A percentile compares a stretch with the other conserved stretches of the same genome.
Conservation (phyloP, 2,888 invertebrate genomes). For the Lasioglossum lativentre region DNA sequence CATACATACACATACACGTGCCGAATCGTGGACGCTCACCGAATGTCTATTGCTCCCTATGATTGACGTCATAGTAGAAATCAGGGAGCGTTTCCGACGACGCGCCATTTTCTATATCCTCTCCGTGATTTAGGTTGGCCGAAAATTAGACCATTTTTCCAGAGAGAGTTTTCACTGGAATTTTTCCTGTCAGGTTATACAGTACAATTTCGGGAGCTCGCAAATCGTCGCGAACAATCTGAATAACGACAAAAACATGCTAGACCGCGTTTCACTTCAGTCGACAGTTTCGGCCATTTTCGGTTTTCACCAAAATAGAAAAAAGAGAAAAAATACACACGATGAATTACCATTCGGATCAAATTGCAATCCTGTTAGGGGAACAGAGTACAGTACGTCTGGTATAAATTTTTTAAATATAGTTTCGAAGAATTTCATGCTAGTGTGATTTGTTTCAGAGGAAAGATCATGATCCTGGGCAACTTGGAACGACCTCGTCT, state of each 20-base stretch:
- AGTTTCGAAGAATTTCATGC: background rate
- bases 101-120: slow-evolving; percentile 56
- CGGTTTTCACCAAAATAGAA: background rate
- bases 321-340: slow-evolving; percentile 23
- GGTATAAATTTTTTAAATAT: background rate
- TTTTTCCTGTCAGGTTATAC: slow-evolving; percentile 38
- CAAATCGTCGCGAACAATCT: slow-evolving; percentile 30
- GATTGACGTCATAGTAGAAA: slow-evolving; percentile 57
- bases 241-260: slow-evolving; percentile 32
- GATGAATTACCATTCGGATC: slow-evolving; percentile 31
- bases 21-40: slow-evolving; percentile 59
- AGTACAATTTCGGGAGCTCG: slow-evolving; percentile 8
- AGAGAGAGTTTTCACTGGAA: background rate
- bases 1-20: background rate
- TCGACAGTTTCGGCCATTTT: background rate
- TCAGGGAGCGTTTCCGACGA: slow-evolving; percentile 62
- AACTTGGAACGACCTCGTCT: background rate
- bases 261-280: slow-evolving; percentile 35
- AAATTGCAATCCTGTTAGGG: slow-evolving; percentile 4
- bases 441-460: slow-evolving; percentile 23
- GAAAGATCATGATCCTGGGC: slow-evolving; percentile 22
- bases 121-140: slow-evolving; percentile 1
- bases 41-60: slow-evolving; percentile 70
- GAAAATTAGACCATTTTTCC: background rate
- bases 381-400: slow-evolving; percentile 34